Evolutionary conservation across 2,113 vertebrate species (phyloP).

Genomic region (Macroglossus sobrinus): DNA sequence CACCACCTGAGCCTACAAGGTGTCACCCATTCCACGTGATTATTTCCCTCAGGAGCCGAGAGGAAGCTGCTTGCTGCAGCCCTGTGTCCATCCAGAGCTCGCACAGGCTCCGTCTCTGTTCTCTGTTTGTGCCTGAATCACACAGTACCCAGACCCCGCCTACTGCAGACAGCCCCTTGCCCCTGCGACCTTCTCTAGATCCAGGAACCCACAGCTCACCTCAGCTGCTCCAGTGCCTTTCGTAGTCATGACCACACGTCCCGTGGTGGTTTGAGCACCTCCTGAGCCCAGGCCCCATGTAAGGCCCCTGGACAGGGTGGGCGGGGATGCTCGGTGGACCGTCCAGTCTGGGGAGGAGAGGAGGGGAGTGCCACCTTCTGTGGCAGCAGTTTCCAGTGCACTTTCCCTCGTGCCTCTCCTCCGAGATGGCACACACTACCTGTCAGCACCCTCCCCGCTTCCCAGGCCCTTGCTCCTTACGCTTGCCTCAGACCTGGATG

Average conservation of each 20-base stretch:
- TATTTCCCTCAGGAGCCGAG: not conserved
- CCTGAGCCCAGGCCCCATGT: not conserved
- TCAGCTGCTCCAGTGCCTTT: accelerated
- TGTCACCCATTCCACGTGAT: accelerated
- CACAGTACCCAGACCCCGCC: not conserved
- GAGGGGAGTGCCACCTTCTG: accelerated
- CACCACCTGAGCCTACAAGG: not conserved
- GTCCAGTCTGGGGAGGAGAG: not conserved
- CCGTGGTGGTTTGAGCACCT: no score
- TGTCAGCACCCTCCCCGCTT: no score
- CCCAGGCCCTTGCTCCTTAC: not conserved
- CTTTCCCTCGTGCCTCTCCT: not conserved
- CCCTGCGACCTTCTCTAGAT: not conserved
- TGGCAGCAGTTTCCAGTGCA: not conserved
- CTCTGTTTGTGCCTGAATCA: not conserved
- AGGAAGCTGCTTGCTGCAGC: not conserved
- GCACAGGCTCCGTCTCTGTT: not conserved
- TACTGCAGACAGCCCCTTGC: not conserved
- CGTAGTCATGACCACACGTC: not conserved
- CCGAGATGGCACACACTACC: not conserved
- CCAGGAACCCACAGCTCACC: not conserved
- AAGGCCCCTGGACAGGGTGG: not conserved
- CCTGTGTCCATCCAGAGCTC: accelerated
- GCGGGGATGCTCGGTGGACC: no score
- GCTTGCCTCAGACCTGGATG: not conserved